A percentile compares a stretch with the other conserved stretches of the same genome.
Evolutionary conservation across 2,797 vertebrate genomes (phyloP).

Genomic region (Enoplosus armatus): DNA sequence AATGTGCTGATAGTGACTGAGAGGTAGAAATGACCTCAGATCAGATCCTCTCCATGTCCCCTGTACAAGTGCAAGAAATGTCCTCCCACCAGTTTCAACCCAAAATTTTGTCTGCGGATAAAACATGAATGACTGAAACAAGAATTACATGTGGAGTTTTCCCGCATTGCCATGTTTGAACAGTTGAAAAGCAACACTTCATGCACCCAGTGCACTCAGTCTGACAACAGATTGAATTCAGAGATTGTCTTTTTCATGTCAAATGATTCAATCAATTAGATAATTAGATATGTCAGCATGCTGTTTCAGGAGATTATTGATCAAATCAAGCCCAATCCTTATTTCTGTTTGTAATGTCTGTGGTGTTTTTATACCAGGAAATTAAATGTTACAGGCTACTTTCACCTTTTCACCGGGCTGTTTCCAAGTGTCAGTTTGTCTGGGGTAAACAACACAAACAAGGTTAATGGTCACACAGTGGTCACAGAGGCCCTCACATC

Average conservation of each 20-base stretch:
- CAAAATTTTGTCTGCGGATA: neutral
- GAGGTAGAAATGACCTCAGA: constrained; percentile 14
- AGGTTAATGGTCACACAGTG: constrained; percentile 25
- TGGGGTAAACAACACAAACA: constrained; percentile 29
- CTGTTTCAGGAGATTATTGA: constrained; percentile 15
- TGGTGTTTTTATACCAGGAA: neutral
- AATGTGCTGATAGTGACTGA: constrained; percentile 33
- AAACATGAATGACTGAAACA: neutral
- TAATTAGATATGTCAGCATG: neutral
- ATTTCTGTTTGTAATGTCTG: constrained; percentile 1
- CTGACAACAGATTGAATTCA: neutral
- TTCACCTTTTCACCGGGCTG: constrained; percentile 26
- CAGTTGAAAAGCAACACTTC: neutral
- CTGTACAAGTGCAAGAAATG: neutral
- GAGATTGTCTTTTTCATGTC: neutral
- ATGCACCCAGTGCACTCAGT: neutral
- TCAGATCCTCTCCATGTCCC: neutral
- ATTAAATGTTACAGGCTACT: neutral
- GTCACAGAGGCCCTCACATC: constrained; percentile 19
- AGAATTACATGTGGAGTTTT: neutral
- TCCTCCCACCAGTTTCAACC: neutral
- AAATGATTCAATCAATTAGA: neutral
- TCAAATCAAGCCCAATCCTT: neutral
- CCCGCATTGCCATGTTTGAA: constrained; percentile 28
- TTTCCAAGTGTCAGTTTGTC: constrained; percentile 28